Percentiles rank a stretch among this genome's conserved stretches.
phyloP scores from a whole-genome alignment of 2,888 invertebrate genomes.

The Tortricodes alternella region DNA sequence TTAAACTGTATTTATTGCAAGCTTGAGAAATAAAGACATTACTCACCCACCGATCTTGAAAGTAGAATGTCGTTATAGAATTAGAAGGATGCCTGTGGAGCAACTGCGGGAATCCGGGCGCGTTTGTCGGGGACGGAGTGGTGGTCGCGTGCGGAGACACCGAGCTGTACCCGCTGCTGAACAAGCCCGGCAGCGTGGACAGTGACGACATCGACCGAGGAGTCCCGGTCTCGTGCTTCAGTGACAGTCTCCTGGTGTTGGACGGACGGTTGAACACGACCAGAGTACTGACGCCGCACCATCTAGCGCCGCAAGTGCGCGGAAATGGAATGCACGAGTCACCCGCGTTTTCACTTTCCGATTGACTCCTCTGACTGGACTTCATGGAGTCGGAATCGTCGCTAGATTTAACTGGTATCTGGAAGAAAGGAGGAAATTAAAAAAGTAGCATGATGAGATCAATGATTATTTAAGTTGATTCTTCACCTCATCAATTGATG shows the following conservation, averaged over 20 bases:
- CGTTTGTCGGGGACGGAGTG: constrained; percentile 77
- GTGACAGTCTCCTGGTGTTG: constrained; percentile 85
- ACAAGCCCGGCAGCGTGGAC: constrained; percentile 64
- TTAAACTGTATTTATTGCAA: too few species aligned
- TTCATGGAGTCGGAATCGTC: constrained; percentile 78
- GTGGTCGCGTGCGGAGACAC: constrained; percentile 78
- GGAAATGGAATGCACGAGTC: constrained; percentile 97
- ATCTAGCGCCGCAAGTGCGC: constrained; percentile 95
- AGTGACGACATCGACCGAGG: constrained; percentile 83
- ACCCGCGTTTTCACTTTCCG: constrained; percentile 77
- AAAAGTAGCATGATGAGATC: background rate
- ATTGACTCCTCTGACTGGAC: constrained; percentile 74
- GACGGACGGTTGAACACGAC: constrained; percentile 93
- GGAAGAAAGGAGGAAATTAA: constrained; percentile 26
- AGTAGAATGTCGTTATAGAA: constrained; percentile 90
- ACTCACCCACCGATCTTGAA: constrained; percentile 88
- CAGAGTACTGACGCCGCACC: constrained; percentile 92
- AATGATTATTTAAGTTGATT: background rate
- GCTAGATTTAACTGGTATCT: constrained; percentile 82
- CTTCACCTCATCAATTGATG: constrained; percentile 74
- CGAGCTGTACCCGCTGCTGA: constrained; percentile 63
- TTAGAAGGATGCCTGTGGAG: constrained; percentile 79
- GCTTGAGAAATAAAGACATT: too few species aligned
- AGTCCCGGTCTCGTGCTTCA: constrained; percentile 88
- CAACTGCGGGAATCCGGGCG: constrained; percentile 73